These are phyloP conservation scores for Lycia hirtaria DNA, from an alignment of 2,888 invertebrate genomes.

Conservation along the genomic window DNA sequence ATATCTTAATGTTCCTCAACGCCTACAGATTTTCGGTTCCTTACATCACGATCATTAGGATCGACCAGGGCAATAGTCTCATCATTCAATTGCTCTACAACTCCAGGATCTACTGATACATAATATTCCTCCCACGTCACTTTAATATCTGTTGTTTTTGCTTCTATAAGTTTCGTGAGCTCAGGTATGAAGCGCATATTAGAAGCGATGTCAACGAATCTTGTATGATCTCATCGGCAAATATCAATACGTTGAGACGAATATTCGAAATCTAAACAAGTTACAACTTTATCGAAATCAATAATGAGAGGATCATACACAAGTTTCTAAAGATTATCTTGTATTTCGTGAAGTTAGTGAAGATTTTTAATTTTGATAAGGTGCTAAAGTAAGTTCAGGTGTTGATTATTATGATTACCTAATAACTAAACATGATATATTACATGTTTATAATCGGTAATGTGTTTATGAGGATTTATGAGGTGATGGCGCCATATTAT, in stretches of 20 bases:
- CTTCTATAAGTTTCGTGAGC: conserved; percentile 9
- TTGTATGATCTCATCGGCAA: conserved; percentile 27
- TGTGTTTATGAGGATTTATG: neutral
- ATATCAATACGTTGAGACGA: conserved; percentile 17
- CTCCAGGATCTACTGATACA: conserved; percentile 21
- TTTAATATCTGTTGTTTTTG: conserved; percentile 27
- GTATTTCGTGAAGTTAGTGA: neutral
- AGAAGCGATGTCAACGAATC: conserved; percentile 25
- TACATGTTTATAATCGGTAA: conserved; percentile 6
- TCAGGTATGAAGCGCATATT: conserved; percentile 22
- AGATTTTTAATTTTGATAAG: neutral
- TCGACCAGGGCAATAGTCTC: conserved; percentile 19
- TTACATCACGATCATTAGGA: conserved; percentile 7
- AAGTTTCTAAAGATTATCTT: neutral
- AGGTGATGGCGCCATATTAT: conserved; percentile 1
- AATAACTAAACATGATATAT: neutral
- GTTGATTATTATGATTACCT: neutral
- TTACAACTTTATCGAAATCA: neutral
- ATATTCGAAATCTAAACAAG: neutral
- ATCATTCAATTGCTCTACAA: conserved; percentile 23
- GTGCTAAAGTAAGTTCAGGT: neutral
- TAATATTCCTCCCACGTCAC: conserved; percentile 17
- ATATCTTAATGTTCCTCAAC: conserved; percentile 13
- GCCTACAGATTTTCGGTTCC: conserved; percentile 18
- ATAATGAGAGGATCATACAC: neutral